phyloP scores from a whole-genome alignment of 2,888 invertebrate genomes.

The Candidula unifasciata region DNA sequence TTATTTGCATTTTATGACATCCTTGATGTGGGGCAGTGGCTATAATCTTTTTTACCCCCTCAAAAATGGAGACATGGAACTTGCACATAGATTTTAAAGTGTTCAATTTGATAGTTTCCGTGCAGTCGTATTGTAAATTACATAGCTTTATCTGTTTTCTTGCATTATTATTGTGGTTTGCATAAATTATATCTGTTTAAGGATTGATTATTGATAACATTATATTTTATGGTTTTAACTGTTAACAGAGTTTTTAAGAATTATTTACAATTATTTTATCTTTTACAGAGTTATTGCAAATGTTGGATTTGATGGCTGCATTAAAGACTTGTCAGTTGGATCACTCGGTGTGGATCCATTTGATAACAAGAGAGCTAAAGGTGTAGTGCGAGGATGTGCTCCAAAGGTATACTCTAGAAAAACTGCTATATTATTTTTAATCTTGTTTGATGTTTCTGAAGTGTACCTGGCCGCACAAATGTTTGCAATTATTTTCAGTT shows the following conservation, averaged over 20 bases:
- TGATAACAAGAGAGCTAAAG: constrained; percentile 87
- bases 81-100: not conserved
- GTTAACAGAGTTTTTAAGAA: not conserved
- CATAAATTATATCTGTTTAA: too few relatives aligned
- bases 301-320: constrained; percentile 92
- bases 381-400: constrained; percentile 93
- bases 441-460: too few relatives aligned
- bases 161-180: too few relatives aligned
- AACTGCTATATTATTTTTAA: not conserved
- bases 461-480: too few relatives aligned
- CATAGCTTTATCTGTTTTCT: constrained; percentile 93
- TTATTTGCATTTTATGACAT: too few relatives aligned
- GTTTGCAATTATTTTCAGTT: too few relatives aligned
- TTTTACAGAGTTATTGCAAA: constrained; percentile 69
- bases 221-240: too few relatives aligned
- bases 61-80: too few relatives aligned
- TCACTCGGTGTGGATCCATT: constrained; percentile 80
- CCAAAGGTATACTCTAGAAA: constrained; percentile 79
- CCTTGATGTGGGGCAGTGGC: too few relatives aligned
- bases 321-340: constrained; percentile 90
- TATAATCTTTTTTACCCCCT: too few relatives aligned
- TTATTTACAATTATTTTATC: constrained; percentile 78
- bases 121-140: constrained; percentile 80
- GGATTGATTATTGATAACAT: not conserved
- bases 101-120: too few relatives aligned